A percentile compares a stretch with the other conserved stretches of the same genome.
Conservation (phyloP, 2,797 vertebrate genomes). For the Distichodus sexfasciatus region DNA sequence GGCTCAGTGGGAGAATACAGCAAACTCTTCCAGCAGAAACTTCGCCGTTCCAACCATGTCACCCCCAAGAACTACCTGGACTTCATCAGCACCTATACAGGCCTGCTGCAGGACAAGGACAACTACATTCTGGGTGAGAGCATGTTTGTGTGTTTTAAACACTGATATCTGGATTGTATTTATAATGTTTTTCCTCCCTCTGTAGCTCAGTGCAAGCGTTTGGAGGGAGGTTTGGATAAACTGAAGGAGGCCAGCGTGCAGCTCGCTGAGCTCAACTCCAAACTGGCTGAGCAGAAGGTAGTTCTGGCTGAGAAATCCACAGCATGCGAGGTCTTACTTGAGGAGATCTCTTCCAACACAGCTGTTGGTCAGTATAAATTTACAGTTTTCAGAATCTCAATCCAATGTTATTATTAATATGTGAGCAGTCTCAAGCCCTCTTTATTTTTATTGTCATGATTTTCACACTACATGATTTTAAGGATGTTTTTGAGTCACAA, state of each 20-base stretch:
- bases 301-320: slow-evolving; percentile 87
- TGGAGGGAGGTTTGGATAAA: slow-evolving; percentile 91
- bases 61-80: slow-evolving; percentile 97
- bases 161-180: background rate
- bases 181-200: background rate
- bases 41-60: slow-evolving; percentile 88
- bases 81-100: slow-evolving; percentile 86
- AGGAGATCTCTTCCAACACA: slow-evolving; percentile 85
- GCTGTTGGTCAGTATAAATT: slow-evolving; percentile 72
- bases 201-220: slow-evolving; percentile 85
- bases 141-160: background rate
- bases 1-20: slow-evolving; percentile 84
- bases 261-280: slow-evolving; percentile 85
- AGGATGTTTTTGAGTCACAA: too few relatives aligned
- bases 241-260: slow-evolving; percentile 88
- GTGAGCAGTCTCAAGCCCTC: too few relatives aligned
- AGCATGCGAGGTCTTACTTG: slow-evolving; percentile 84
- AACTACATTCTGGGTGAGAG: slow-evolving; percentile 82
- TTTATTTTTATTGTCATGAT: too few relatives aligned
- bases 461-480: too few relatives aligned
- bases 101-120: slow-evolving; percentile 86
- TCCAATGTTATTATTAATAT: too few relatives aligned
- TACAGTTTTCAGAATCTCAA: too few relatives aligned
- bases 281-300: slow-evolving; percentile 90
- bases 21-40: slow-evolving; percentile 84